A percentile compares a stretch with the other conserved stretches of the same genome.
phyloP scores from a whole-genome alignment of 2,888 invertebrate species.

The Bedellia somnulentella region DNA sequence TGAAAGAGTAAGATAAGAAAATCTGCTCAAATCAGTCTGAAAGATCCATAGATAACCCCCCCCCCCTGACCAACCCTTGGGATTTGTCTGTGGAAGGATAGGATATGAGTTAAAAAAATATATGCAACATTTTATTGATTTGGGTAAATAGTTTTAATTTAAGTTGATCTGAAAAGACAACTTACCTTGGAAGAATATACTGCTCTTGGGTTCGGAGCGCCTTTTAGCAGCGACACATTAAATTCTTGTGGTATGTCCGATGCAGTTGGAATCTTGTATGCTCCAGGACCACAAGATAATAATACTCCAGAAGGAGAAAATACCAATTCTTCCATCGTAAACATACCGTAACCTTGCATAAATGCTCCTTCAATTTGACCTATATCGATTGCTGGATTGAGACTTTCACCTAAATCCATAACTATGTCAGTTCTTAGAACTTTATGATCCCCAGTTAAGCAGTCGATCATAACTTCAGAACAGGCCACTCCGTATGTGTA shows the following conservation, averaged over 20 bases:
- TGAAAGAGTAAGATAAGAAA: constrained; percentile 26
- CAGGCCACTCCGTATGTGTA: constrained; percentile 85
- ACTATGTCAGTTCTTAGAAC: constrained; percentile 89
- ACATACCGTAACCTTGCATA: constrained; percentile 91
- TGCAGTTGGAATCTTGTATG: constrained; percentile 92
- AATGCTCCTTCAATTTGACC: constrained; percentile 97
- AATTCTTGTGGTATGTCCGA: constrained; percentile 90
- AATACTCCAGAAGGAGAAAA: constrained; percentile 82
- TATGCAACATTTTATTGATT: too few species aligned
- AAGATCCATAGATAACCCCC: too few species aligned
- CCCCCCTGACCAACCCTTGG: too few species aligned
- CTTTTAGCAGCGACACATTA: constrained; percentile 89
- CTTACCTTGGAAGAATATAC: constrained; percentile 93
- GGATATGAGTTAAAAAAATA: not conserved
- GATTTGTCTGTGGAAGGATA: not conserved
- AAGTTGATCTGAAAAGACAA: not conserved
- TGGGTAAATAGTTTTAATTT: too few species aligned
- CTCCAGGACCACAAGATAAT: constrained; percentile 87
- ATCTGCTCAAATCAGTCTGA: too few species aligned
- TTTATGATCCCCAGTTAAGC: constrained; percentile 91
- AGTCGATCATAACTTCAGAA: constrained; percentile 91
- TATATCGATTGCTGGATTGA: constrained; percentile 96
- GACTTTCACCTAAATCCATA: constrained; percentile 93
- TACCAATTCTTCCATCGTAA: constrained; percentile 86
- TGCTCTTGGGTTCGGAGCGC: constrained; percentile 86